phyloP scores from a whole-genome alignment of 2,888 invertebrate species.

The Julus scandinavius region DNA sequence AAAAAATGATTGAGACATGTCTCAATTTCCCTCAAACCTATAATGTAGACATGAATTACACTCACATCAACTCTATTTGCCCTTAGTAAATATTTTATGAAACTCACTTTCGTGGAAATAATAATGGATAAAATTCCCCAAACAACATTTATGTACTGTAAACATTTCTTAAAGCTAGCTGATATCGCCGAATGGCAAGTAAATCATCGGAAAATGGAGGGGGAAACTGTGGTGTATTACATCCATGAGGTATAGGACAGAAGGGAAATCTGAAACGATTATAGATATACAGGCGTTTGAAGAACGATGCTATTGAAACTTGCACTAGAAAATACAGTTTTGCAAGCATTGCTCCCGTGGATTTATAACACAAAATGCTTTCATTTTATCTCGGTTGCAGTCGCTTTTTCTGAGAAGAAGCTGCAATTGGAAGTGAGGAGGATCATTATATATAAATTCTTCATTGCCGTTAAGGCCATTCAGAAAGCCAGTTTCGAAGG shows the following conservation, averaged over 20 bases:
- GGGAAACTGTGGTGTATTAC: background rate
- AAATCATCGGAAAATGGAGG: background rate
- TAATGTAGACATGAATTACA: background rate
- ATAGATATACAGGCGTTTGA: background rate
- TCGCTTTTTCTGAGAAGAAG: constrained; percentile 11
- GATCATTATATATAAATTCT: constrained; percentile 40
- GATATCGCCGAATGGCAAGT: constrained; percentile 10
- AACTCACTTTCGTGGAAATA: constrained; percentile 9
- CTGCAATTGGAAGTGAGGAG: background rate
- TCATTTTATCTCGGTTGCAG: background rate
- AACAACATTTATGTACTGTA: constrained; percentile 36
- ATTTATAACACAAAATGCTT: constrained; percentile 3
- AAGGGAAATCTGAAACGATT: background rate
- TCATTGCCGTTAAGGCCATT: background rate
- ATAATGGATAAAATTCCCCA: constrained; percentile 34
- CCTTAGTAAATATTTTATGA: background rate
- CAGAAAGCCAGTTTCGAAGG: constrained; percentile 9
- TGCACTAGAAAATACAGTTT: background rate
- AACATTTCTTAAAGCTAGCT: constrained; percentile 36
- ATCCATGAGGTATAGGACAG: background rate
- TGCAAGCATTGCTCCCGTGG: background rate
- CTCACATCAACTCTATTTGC: background rate
- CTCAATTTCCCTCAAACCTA: background rate
- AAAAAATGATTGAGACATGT: constrained; percentile 19
- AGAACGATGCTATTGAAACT: constrained; percentile 11